Base-by-base conservation (phyloP, 2,113 vertebrate genomes). In the Henicopernis longicauda region DNA sequence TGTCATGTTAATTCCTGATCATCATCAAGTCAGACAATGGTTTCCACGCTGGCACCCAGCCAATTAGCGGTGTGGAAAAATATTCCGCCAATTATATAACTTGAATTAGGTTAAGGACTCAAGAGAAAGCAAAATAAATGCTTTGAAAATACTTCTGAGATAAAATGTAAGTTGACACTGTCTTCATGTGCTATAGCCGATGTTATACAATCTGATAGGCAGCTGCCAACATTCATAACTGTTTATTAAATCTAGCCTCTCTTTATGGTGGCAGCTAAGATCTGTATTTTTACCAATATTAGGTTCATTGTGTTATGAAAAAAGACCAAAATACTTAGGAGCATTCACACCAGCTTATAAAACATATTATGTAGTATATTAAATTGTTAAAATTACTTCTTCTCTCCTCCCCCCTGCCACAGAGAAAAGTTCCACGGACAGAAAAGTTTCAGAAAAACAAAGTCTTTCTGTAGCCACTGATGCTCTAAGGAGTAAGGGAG, bases 1-100 rank as follows among this genome's bases (percentile, higher is more conserved):
- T 99, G 99, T 98, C 99, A 99, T 98, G 98, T 98, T 99, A 98
- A 99, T 98, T 99, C 98, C 98, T 98, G 98, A 99, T 99, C 98
- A 98, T 98, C 98, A 98, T 98, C 98, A 98, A 98, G 96, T 97
- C 98, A 98, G 98, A 98, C 98, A 98, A 98, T 98, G 98, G 98
- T 98, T 98, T 98, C 97, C 93, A 95, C 93, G 97, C 96, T 98
- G 98, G 98, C 98, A 97, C 96, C 89, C 95, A 90, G 98, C 98
- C 98, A 99, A 98, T 98, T 98, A 98, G 98, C 97, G 97, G 97
- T 97, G 98, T 98, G 98, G 98, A 99, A 99, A 97, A 98, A 98
- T 98, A 98, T 96, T 98, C 98, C 97, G 97, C 98, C 98, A 98
- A 98, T 98, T 98, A 98, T 96, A 93, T 97, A 98, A 98, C 96